A percentile compares a stretch with the other conserved stretches of the same genome.
Evolutionary conservation across 2,797 vertebrate genomes (phyloP).

Genomic region (Microtus obscurus): DNA sequence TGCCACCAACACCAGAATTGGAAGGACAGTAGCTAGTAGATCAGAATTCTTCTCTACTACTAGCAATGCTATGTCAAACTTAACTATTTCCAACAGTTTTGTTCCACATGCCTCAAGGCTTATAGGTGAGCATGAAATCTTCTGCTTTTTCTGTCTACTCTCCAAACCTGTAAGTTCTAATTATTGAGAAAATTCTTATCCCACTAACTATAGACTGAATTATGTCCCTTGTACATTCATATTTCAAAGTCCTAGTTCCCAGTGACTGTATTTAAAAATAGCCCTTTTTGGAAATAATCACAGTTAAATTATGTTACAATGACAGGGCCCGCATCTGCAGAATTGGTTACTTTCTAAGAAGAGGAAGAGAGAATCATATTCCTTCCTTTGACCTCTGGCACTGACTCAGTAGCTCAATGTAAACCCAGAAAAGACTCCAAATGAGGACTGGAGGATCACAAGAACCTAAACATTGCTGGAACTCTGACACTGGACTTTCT

Average conservation of each 20-base stretch:
- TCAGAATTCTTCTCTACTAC: background rate
- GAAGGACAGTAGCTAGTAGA: background rate
- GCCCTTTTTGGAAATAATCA: background rate
- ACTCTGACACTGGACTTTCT: background rate
- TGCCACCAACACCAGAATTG: background rate
- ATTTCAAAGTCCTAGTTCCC: background rate
- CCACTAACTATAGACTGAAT: background rate
- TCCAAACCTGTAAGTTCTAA: constrained; percentile 40
- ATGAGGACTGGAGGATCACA: background rate
- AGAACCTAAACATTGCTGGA: background rate
- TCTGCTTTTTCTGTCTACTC: background rate
- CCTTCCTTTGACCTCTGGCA: background rate
- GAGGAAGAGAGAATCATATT: background rate
- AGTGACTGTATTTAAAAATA: background rate
- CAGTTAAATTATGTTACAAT: background rate
- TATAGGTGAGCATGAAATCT: background rate
- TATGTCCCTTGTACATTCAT: background rate
- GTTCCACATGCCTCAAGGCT: background rate
- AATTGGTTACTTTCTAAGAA: background rate
- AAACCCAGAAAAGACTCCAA: background rate
- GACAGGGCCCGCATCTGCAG: background rate
- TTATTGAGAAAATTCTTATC: background rate
- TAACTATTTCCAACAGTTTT: constrained; percentile 24
- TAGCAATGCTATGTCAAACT: background rate
- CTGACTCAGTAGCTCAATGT: background rate